Base-by-base conservation (phyloP, 2,113 vertebrate species). In the Cnemophilus loriae region DNA sequence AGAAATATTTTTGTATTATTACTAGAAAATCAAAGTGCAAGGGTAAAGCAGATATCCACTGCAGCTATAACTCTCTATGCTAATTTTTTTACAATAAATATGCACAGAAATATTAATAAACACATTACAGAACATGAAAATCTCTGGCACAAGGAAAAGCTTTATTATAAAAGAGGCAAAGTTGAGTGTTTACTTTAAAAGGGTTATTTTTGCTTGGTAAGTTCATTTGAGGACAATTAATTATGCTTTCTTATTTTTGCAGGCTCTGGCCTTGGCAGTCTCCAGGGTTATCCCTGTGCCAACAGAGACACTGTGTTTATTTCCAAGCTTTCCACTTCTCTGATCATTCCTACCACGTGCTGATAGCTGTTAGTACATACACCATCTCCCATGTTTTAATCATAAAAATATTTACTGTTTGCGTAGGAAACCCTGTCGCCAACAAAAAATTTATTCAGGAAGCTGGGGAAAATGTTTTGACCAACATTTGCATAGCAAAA, bases 211-310 rank as follows among this genome's bases (percentile, higher is more conserved):
- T 83, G 37, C 70, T 92, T 9, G 5, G 11, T 13, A 76, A 69
- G 95, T 96, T 97, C 96, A 96, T 85, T 71, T 95, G 85, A 97
- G 96, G 96, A 96, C 91, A 97, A 95, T 95, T 96, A 94, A 97
- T 95, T 96, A 90, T 89, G 46, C 95, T 95, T 93, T 80, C 95
- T 94, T 85, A 65, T 92, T 92, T 97, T 89, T 52, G 67, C 91
- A 83, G 84, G 60, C 80, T 76, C 80, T 71, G 94, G 95, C 90
- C 85, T 95, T 95, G 93, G 95, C 95, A 97, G 87, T 94, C 95
- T 95, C 75, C 90, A 92, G 94, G 94, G 94, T 95, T 95, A 95
- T 89, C 85, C 86, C 87, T 64, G 86, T 93, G 91, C 95, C 96
- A 97, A 71, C 69, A 96, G 90, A 87, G 92, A 87, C 96, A 86